These are phyloP conservation scores for Acleris emargana DNA, from an alignment of 2,888 invertebrate genomes.

Conservation along the genomic window DNA sequence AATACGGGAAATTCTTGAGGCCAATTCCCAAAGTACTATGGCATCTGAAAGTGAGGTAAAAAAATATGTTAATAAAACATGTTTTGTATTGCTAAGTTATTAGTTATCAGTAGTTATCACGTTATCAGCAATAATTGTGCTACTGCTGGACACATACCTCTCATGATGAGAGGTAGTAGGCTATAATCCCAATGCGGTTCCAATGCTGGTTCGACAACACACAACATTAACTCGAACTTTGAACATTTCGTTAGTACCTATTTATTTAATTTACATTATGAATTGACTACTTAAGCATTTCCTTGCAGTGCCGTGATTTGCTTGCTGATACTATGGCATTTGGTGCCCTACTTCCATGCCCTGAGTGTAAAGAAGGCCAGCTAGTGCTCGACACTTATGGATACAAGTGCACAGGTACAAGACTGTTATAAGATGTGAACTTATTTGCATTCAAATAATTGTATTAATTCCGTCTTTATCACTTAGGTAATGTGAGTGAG, in stretches of 20 bases:
- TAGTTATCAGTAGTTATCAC: no score
- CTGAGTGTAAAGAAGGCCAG: conserved; percentile 90
- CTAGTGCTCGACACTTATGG: conserved; percentile 87
- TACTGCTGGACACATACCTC: no score
- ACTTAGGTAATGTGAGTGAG: conserved; percentile 87
- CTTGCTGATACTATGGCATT: conserved; percentile 94
- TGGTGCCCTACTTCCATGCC: conserved; percentile 91
- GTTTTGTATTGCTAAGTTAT: no score
- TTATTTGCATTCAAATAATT: neutral
- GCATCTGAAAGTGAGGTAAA: conserved; percentile 86
- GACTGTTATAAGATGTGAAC: neutral
- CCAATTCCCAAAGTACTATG: conserved; percentile 89
- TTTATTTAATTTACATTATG: no score
- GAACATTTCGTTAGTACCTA: no score
- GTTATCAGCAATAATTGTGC: no score
- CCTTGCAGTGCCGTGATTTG: conserved; percentile 87
- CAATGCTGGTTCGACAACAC: no score
- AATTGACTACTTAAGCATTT: no score
- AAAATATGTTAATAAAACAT: neutral
- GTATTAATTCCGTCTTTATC: neutral
- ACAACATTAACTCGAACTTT: no score
- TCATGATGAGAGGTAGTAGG: no score
- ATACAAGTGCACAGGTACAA: conserved; percentile 91
- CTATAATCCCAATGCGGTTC: neutral
- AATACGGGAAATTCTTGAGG: conserved; percentile 85